Base-by-base conservation (phyloP, 2,888 invertebrate genomes). In the Yponomeuta sedellus region DNA sequence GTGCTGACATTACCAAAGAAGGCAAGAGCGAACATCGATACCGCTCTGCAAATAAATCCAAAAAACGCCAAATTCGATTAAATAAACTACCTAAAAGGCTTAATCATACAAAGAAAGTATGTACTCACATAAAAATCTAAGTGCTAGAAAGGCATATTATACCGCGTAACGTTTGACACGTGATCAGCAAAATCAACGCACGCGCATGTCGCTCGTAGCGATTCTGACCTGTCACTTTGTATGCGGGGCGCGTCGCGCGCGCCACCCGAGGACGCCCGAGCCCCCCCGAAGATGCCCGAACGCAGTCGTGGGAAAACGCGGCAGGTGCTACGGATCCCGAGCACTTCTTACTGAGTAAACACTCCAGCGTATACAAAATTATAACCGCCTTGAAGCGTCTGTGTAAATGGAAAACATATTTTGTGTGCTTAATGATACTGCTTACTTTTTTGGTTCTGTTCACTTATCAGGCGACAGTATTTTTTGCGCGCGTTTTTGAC, bases 351-450 rank as follows among this genome's bases (percentile, higher is more conserved):
- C 86, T 89, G 88, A 86, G 88, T 90, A 90, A 91, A 91, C 90
- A 91, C 86, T 86, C 44, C 88, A 82, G 75, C 85, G 84, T 88
- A 87, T 89, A 90, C 90, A 88, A 89, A 90, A 91, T 90, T 90
- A 91, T 89, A 90, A 88, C 87, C 84, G 87, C 83, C 83, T 86
- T 83, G 83, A 76, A 86, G 86, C 89, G 87, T 88, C 85, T 88
- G 86, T 82, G 82, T 86, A 89, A 91, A 89, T 91, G 89, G 88
- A 88, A 90, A 88, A 91, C 89, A 90, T 90, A 90, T 89, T 90
- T 90, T 90, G 90, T 91, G 86, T 89, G 86, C 83, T 88, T 90
- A 91, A 91, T 88, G 90, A 91, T 90, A 90, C 86, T 85, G 86
- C 82, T 85, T 80, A 78, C 85, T 86, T 89, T 89, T 89, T 89